phyloP scores from a whole-genome alignment of 1,140 invertebrate genomes.

The Teleopsis dalmanni region DNA sequence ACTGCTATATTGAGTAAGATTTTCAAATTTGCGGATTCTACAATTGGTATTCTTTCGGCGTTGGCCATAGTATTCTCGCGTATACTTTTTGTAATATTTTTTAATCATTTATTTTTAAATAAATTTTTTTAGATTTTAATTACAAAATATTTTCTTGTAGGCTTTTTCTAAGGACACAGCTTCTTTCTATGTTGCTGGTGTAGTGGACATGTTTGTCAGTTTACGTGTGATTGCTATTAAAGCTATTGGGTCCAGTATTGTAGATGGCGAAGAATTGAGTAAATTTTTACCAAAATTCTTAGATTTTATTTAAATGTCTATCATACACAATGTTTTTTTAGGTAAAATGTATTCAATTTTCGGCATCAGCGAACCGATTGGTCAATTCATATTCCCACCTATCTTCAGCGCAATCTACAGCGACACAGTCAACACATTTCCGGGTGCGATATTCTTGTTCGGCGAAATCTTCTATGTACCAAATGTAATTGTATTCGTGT shows the following conservation, averaged over 20 bases:
- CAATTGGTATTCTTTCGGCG: constrained; percentile 35
- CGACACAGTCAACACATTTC: constrained; percentile 31
- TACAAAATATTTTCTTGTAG: constrained; percentile 14
- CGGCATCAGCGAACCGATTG: constrained; percentile 38
- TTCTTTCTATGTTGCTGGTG: constrained; percentile 32
- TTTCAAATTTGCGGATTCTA: constrained; percentile 33
- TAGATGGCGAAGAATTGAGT: constrained; percentile 38
- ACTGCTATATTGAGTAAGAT: constrained; percentile 39
- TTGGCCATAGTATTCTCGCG: constrained; percentile 30
- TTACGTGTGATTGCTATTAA: constrained; percentile 40
- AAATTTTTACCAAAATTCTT: constrained; percentile 7
- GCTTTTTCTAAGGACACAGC: constrained; percentile 27
- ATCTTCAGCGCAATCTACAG: constrained; percentile 35
- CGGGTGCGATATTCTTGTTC: constrained; percentile 38
- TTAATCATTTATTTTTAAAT: background rate
- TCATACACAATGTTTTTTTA: constrained; percentile 6
- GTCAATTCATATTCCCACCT: constrained; percentile 36
- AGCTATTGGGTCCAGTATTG: constrained; percentile 38
- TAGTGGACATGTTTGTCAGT: constrained; percentile 38
- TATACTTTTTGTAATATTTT: constrained; percentile 28
- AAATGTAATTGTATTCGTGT: constrained; percentile 41
- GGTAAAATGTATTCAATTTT: constrained; percentile 43
- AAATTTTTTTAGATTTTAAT: background rate
- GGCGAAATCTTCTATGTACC: constrained; percentile 36
- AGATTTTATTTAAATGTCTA: background rate